A percentile compares a stretch with the other conserved stretches of the same genome.
phyloP scores from a whole-genome alignment of 2,888 invertebrate species.

The Pseudococcus viburni region DNA sequence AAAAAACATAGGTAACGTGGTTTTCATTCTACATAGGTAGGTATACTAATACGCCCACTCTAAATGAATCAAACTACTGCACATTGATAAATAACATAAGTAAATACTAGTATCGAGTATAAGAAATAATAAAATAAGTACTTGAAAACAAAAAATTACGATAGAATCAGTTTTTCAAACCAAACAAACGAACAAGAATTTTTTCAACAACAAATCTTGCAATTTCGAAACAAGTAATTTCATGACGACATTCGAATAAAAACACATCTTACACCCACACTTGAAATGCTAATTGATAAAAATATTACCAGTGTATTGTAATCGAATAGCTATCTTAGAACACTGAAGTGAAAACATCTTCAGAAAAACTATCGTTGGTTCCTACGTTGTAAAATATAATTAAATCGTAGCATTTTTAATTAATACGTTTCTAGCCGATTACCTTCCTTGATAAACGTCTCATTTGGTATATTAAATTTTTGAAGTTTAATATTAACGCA shows the following conservation, averaged over 20 bases:
- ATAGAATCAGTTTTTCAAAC: conserved; percentile 22
- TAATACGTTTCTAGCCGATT: conserved; percentile 8
- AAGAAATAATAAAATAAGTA: too few relatives aligned
- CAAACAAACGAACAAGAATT: conserved; percentile 25
- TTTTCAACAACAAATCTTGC: conserved; percentile 6
- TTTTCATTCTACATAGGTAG: neutral
- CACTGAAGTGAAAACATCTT: conserved; percentile 17
- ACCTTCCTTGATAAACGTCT: neutral
- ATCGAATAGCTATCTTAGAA: conserved; percentile 31
- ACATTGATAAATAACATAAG: neutral
- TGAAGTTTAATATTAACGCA: neutral
- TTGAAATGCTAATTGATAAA: conserved; percentile 20
- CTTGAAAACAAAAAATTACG: neutral
- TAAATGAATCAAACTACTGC: neutral
- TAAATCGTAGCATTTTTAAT: conserved; percentile 3
- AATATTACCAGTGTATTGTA: conserved; percentile 29
- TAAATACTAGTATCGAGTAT: too few relatives aligned
- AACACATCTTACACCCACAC: conserved; percentile 7
- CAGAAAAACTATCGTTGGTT: neutral
- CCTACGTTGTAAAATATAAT: neutral
- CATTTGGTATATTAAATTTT: conserved; percentile 7
- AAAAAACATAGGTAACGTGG: neutral
- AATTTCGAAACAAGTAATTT: conserved; percentile 4
- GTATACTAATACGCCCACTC: neutral
- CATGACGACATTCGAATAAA: neutral